Evolutionary conservation across 2,797 vertebrate species (phyloP), one percentile per base, ranked within the genome.

Genomic region (Danio tinwini): DNA sequence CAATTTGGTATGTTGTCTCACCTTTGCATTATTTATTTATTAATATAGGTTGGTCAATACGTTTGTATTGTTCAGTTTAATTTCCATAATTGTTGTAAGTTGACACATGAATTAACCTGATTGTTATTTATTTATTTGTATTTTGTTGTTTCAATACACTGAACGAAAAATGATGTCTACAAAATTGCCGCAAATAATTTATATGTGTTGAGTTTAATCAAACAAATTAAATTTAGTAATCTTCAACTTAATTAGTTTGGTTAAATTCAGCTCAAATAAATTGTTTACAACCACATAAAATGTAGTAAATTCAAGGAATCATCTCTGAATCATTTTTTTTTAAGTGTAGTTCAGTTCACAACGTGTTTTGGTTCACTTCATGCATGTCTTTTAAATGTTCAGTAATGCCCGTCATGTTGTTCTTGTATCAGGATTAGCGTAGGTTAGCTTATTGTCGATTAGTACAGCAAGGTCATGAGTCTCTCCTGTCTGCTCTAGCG

Each of bases 391-490:
- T 52, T 2, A 71, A 21, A 71, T 13, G 12, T 40, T 39, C 10
- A 12, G 12, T 9, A 6, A 5, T 29, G 13, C 21, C 42, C 21
- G 40, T 45, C 40, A 6, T 65, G 29, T 49, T 21, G 52, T 76
- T 40, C 9, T 44, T 62, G 63, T 44, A n/a, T 53, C 3, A 19
- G 52, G 45, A 71, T 83, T 63, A 67, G 58, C 63, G 69, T 49
- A 16, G 64, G 69, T 76, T 65, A 67, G 62, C 42, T 67, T 52
- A 67, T 9, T 64, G 81, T 82, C 19, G 78, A 81, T 83, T 44
- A 71, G 78, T 58, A 67, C 73, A 74, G 42, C 63, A 77, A 69
- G 77, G 69, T 82, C 39, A 62, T 45, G 52, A 61, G 70, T 72
- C 73, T 80, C 62, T 70, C 49, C 58, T 80, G 44, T 64, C 59